These are phyloP conservation scores for Microtus ochrogaster DNA, from an alignment of 2,113 vertebrate species.

Conservation along the genomic window DNA sequence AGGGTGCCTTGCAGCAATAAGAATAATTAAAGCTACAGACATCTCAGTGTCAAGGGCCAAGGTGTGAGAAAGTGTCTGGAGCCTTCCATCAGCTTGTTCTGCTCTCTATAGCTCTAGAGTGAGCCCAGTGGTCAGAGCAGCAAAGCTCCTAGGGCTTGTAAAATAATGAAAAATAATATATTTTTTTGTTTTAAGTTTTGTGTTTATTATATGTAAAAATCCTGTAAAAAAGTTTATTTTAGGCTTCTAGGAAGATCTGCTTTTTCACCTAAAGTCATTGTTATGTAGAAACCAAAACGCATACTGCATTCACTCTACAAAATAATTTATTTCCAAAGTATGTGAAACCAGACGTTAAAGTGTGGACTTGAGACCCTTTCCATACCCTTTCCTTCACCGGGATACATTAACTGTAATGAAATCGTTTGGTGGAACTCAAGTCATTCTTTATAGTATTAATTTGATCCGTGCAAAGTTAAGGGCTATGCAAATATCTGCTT, in stretches of 20 bases:
- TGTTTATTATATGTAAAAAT: not conserved
- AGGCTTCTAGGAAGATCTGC: not conserved
- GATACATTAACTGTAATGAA: constrained; percentile 16
- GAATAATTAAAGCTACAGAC: not conserved
- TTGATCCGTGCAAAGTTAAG: constrained; percentile 31
- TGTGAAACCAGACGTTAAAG: not conserved
- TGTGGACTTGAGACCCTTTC: not conserved
- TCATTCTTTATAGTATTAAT: constrained; percentile 46
- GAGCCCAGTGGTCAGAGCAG: not conserved
- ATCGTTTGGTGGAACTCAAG: not conserved
- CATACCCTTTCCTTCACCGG: not conserved
- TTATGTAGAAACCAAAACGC: not conserved
- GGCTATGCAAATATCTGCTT: constrained; percentile 73
- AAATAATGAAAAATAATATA: not conserved
- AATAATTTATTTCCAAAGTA: not conserved
- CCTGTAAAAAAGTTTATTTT: not conserved
- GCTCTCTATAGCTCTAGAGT: not conserved
- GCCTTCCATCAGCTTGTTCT: not conserved
- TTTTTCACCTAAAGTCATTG: not conserved
- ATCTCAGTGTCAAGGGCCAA: not conserved
- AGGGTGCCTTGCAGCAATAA: not conserved
- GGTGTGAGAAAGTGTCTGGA: not conserved
- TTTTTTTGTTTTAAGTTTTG: constrained; percentile 6
- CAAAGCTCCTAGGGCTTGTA: not conserved
- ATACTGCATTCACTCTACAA: not conserved